These are phyloP conservation scores for Thaleichthys pacificus DNA, from an alignment of 2,797 vertebrate genomes.

Conservation along the genomic window DNA sequence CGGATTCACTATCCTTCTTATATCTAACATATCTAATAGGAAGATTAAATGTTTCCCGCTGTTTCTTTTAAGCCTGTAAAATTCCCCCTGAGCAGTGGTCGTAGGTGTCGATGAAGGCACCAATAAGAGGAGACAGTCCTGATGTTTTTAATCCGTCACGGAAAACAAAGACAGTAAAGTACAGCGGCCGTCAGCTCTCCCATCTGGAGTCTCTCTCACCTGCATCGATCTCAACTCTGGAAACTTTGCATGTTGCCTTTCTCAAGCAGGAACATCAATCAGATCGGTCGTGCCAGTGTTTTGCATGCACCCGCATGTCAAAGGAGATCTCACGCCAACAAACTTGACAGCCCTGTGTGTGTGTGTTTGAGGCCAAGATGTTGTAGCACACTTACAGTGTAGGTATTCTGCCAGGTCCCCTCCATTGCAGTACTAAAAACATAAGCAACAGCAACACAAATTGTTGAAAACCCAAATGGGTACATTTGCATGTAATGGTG, in stretches of 20 bases:
- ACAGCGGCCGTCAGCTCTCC: no score
- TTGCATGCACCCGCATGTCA: background rate
- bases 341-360: no score
- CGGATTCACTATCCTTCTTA: background rate
- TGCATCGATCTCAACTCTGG: no score
- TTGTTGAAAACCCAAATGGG: background rate
- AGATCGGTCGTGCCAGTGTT: background rate
- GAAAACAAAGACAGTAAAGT: no score
- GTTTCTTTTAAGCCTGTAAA: background rate
- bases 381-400: slow-evolving; percentile 83
- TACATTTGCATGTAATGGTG: background rate
- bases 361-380: slow-evolving; percentile 9
- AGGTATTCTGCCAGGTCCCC: slow-evolving; percentile 97
- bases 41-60: no score
- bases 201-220: background rate
- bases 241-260: no score
- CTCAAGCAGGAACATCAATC: background rate
- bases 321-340: background rate
- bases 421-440: slow-evolving; percentile 94
- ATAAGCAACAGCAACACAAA: background rate
- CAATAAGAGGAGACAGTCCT: no score
- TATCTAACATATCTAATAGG: no score
- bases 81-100: background rate
- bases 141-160: no score
- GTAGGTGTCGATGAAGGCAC: background rate